Base-by-base conservation (phyloP, 2,888 invertebrate genomes). In the Xestobium rufovillosum region DNA sequence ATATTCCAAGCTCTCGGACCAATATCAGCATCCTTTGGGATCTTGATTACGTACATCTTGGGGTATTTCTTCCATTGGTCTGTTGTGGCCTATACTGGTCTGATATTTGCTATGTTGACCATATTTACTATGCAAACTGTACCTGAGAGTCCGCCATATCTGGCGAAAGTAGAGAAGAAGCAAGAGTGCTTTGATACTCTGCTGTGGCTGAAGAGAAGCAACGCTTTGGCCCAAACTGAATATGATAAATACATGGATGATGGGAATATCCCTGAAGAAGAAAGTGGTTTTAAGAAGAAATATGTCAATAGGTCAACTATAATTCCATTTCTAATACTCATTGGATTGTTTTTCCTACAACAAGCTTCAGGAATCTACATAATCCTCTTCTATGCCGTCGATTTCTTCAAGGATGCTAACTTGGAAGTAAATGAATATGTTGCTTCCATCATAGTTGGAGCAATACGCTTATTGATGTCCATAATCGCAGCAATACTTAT, bases 301-400 rank as follows among this genome's bases (percentile, higher is more conserved):
- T 69, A 45, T 49, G 68, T 69, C 34, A 66, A 70, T 33, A 65
- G 75, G 4, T 72, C 70, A 42, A 78, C 80, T 0, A 63, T 80
- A 45, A 81, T 79, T 53, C 83, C 83, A 0, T 82, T 83, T 58
- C 56, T 72, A 2, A 68, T 81, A 14, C 63, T 83, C 2, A 69
- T 82, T 2, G 59, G 71, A 0, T 75, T 83, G 1, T 82, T 83
- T 63, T 76, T 82, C 54, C 61, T 77, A 6, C 83, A 83, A 69
- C 82, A 82, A 56, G 69, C 80, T 53, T 80, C 80, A 0, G 83
- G 83, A 0, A 80, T 83, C 34, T 83, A 83, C 60, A 72, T 80
- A 0, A 78, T 83, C 23, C 58, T 83, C 27, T 83, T 79, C 52
- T 83, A 83, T 54, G 79, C 82, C 0, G 81, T 82, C 1, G 76